Evolutionary conservation across 2,113 vertebrate genomes (phyloP).

Genomic region (Dipodomys stephensi): DNA sequence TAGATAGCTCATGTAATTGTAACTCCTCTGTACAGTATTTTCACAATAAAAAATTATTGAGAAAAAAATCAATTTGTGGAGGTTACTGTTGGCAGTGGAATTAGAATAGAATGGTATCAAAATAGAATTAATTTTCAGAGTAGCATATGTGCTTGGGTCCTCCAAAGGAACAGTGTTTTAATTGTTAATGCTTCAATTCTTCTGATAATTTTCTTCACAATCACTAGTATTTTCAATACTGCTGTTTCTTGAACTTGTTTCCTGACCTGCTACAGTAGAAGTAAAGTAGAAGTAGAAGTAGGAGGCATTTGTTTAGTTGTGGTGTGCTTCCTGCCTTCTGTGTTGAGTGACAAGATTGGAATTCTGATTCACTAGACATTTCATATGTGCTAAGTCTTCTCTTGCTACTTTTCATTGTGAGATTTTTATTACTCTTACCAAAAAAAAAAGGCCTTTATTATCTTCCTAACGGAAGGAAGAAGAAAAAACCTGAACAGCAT

Average conservation of each 20-base stretch:
- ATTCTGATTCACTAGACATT: constrained; percentile 37
- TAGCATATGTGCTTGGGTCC: background rate
- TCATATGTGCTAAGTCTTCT: background rate
- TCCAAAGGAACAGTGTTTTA: background rate
- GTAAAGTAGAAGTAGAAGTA: background rate
- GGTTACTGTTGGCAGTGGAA: background rate
- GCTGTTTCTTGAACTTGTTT: background rate
- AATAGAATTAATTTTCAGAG: constrained; percentile 26
- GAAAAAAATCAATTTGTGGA: background rate
- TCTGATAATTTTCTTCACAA: background rate
- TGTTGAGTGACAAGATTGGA: background rate
- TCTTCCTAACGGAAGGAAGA: background rate
- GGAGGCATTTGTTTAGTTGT: background rate
- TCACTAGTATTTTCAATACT: background rate
- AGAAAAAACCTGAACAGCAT: background rate
- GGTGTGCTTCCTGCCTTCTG: background rate
- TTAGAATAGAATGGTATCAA: background rate
- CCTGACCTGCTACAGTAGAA: background rate
- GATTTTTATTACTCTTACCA: background rate
- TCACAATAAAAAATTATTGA: too few relatives aligned
- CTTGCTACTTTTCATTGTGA: background rate
- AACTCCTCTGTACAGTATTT: too few relatives aligned
- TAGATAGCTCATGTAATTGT: too few relatives aligned
- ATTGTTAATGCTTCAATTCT: background rate
- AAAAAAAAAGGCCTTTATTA: background rate